Conservation (phyloP, 2,113 vertebrate genomes). For the Gorilla gorilla region DNA sequence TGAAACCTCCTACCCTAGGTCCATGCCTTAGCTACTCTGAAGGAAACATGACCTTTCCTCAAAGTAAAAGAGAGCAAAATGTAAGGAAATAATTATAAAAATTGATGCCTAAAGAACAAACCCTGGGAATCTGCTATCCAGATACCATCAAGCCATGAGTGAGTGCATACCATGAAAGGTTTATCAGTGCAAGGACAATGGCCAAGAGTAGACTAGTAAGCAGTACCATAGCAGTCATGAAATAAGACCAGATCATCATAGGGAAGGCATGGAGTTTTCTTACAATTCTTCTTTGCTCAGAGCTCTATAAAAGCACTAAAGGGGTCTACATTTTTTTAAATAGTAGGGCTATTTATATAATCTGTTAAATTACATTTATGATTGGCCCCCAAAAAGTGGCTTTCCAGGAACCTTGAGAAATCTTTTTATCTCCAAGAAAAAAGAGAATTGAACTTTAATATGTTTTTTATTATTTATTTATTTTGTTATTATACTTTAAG, state of each 20-base stretch:
- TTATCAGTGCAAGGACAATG: background rate
- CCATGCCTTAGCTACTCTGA: background rate
- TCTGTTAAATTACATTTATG: background rate
- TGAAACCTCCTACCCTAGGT: background rate
- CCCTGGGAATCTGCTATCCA: background rate
- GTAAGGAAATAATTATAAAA: background rate
- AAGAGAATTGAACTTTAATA: background rate
- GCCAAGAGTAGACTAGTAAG: background rate
- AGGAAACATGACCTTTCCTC: background rate
- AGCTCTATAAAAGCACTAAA: background rate
- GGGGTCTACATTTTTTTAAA: background rate
- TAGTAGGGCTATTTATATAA: background rate
- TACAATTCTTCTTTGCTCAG: background rate
- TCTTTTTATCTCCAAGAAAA: background rate
- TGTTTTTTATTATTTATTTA: background rate
- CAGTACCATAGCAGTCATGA: accelerated
- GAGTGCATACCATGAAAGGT: background rate
- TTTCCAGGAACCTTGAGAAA: background rate
- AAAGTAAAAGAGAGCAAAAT: background rate
- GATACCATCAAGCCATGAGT: background rate
- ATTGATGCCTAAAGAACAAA: background rate
- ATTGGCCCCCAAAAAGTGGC: background rate
- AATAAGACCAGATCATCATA: background rate
- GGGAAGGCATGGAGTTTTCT: background rate
- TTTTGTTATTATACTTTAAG: too few relatives aligned